A percentile compares a stretch with the other conserved stretches of the same genome.
These are phyloP conservation scores for Aeoliscus strigatus DNA, from an alignment of 2,797 vertebrate genomes.

Conservation along the genomic window DNA sequence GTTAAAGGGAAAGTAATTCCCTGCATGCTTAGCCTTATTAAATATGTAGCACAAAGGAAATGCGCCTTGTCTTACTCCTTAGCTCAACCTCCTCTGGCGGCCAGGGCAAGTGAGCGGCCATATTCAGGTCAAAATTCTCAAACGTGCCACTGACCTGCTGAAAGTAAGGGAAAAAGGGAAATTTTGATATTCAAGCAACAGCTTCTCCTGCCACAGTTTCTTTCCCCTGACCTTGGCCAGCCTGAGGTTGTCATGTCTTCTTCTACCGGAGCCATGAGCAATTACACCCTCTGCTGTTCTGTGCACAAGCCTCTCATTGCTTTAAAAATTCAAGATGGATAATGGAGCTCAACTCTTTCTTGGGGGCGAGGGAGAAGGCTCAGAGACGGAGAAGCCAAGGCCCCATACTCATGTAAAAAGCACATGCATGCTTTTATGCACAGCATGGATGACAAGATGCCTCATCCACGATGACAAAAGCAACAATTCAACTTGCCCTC, in stretches of 20 bases:
- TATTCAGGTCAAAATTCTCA: conserved; percentile 15
- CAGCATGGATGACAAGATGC: conserved; percentile 1
- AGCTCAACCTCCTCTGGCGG: conserved; percentile 36
- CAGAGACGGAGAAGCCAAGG: conserved; percentile 12
- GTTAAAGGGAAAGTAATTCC: conserved; percentile 60
- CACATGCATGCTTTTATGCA: conserved; percentile 2
- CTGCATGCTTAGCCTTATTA: conserved; percentile 68
- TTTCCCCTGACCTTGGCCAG: conserved; percentile 41
- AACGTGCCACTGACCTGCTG: conserved; percentile 9
- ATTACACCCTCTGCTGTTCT: conserved; percentile 14
- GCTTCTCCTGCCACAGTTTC: conserved; percentile 9
- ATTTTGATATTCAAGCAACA: conserved; percentile 12
- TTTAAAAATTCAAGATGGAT: conserved; percentile 73
- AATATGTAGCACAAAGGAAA: conserved; percentile 69
- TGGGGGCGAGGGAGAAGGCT: conserved; percentile 21
- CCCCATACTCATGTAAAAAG: conserved; percentile 2
- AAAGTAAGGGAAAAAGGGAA: conserved; percentile 9
- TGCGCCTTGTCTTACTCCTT: conserved; percentile 49
- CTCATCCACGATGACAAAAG: neutral
- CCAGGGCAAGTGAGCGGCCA: conserved; percentile 11
- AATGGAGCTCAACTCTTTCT: conserved; percentile 58
- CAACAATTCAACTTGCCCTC: conserved; percentile 9
- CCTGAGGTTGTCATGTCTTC: conserved; percentile 34
- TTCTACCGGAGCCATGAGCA: conserved; percentile 13
- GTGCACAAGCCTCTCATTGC: conserved; percentile 11